Conservation (phyloP, 2,797 vertebrate genomes). For the Karalla daura region DNA sequence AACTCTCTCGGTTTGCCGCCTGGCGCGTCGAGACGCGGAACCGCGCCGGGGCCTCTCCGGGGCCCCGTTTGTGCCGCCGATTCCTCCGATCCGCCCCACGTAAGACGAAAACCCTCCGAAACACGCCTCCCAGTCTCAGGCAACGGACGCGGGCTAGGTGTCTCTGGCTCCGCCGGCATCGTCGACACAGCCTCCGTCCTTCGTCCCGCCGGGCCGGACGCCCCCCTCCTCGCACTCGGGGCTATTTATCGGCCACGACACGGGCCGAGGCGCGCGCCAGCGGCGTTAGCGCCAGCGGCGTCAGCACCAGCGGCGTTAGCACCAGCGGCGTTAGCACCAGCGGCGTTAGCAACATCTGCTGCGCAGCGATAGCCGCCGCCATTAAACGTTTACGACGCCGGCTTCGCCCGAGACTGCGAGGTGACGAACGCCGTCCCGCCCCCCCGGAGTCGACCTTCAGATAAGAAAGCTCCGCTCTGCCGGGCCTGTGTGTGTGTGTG, state of each 20-base stretch:
- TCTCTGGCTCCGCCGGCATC: conserved; percentile 15
- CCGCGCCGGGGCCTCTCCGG: neutral
- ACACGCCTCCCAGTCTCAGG: too few relatives aligned
- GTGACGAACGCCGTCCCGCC: conserved; percentile 68
- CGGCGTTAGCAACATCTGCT: conserved; percentile 74
- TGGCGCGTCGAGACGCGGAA: conserved; percentile 24
- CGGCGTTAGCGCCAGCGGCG: conserved; percentile 74
- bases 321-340: conserved; percentile 81
- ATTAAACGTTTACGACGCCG: conserved; percentile 78
- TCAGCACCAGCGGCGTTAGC: conserved; percentile 57
- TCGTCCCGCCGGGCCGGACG: conserved; percentile 43
- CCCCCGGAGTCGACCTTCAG: conserved; percentile 77
- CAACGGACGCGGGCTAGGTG: too few relatives aligned
- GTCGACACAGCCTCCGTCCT: conserved; percentile 37
- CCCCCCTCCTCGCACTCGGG: conserved; percentile 56
- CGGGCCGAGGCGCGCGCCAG: conserved; percentile 45
- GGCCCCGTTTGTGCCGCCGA: conserved; percentile 20
- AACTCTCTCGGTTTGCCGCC: neutral
- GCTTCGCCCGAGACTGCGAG: conserved; percentile 62
- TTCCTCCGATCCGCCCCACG: neutral
- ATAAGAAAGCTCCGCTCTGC: conserved; percentile 63
- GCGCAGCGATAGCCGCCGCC: conserved; percentile 75
- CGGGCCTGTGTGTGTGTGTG: conserved; percentile 36
- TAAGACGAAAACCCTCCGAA: neutral
- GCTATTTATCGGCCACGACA: conserved; percentile 67